phyloP scores from a whole-genome alignment of 2,797 vertebrate genomes.

The Phyllotis vaccarum region DNA sequence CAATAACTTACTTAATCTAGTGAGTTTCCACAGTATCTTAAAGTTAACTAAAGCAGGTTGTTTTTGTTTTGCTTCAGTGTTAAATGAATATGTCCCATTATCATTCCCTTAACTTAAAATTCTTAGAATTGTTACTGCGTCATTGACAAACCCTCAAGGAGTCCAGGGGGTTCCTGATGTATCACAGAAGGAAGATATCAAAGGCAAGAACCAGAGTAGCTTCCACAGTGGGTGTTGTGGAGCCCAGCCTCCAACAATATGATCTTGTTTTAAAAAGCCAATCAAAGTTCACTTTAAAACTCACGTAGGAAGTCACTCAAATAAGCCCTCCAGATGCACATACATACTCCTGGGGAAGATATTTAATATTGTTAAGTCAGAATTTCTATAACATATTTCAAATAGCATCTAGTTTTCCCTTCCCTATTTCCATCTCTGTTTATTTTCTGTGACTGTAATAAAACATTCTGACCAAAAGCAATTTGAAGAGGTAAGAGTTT shows the following conservation, averaged over 20 bases:
- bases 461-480: neutral
- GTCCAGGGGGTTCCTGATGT: neutral
- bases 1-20: neutral
- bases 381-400: slow-evolving; percentile 23
- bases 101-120: slow-evolving; percentile 66
- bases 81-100: slow-evolving; percentile 48
- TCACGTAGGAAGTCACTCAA: neutral
- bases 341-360: neutral
- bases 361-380: slow-evolving; percentile 1
- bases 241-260: slow-evolving; percentile 32
- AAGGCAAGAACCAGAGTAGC: neutral
- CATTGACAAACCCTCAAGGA: slow-evolving; percentile 21
- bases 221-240: neutral
- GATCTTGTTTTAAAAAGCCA: neutral
- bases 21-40: slow-evolving; percentile 8
- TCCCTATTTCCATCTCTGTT: neutral
- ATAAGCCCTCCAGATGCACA: neutral
- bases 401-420: neutral
- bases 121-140: slow-evolving; percentile 63
- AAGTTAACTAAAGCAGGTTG: slow-evolving; percentile 39
- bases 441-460: neutral
- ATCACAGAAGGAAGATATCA: neutral
- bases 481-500: neutral
- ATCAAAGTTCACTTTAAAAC: neutral
- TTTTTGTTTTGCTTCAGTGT: neutral